Base-by-base conservation (phyloP, 2,888 invertebrate genomes). In the Rhopalosiphum nymphaeae region DNA sequence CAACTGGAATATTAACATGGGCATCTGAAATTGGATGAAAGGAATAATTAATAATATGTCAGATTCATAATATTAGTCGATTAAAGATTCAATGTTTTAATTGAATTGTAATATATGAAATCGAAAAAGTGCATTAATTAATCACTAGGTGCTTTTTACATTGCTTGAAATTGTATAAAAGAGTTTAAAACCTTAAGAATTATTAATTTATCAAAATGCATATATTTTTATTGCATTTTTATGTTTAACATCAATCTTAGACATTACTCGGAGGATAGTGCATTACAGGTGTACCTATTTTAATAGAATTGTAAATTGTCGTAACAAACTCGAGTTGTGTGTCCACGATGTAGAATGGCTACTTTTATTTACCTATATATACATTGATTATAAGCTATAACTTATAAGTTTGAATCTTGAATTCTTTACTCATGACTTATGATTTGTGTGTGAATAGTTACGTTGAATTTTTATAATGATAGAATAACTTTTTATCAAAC, bases 41-140 rank as follows among this genome's bases (percentile, higher is more conserved):
- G 36, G 78, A 89, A 89, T 61, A 89, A 89, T 89, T 89, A 89
- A 57, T 89, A 61, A 89, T 42, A 2, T 26, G 89, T 89, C 57
- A 42, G 29, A 16, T 46, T 78, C 3, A 78, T 36, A 78, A 42
- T 78, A 36, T 21, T 78, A 78, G n/a, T n/a, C n/a, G n/a, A 67
- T 16, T n/a, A 67, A 67, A 61, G 4, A 67, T 78, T 21, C 36
- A 21, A 78, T 25, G 78, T 78, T 78, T 78, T 78, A 78, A 78
- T 78, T 36, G 78, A 9, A 36, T 36, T 78, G 36, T 78, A 36
- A 42, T 78, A 36, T 78, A 42, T 42, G 21, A 78, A 49, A 78
- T 91, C 9, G 4, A 7, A 67, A 46, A 53, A 78, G 36, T 49
- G 49, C 78, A 78, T 49, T n/a, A 46, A 67, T 91, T 36, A n/a